Evolutionary conservation across 2,797 vertebrate species (phyloP), one percentile per base, ranked within the genome.

Genomic region (Halcyon chelicuti): DNA sequence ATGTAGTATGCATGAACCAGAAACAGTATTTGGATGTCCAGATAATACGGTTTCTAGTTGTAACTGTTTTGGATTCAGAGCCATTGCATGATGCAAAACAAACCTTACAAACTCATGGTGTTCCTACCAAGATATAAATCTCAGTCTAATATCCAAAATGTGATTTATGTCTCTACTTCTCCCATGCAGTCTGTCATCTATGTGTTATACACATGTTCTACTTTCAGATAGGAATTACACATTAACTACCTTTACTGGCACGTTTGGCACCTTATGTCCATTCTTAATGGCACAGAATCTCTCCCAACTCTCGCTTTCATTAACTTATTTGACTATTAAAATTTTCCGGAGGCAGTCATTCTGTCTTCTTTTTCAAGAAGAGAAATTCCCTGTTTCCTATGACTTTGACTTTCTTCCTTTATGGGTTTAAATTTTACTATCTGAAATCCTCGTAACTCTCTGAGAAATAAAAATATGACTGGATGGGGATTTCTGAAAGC

Each of bases 401-500:
- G 15, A 60, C 21, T 84, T 19, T 49, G 29, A 15, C 6, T 70
- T 78, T 66, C 14, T 75, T 88, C 22, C 18, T 65, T 76, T 72
- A 58, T 12, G 22, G 58, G 47, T 73, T 84, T 70, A 82, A 84
- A 75, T 52, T 86, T 52, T 66, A 57, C 39, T 54, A n/a, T 51
- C 23, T 60, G 61, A 91, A 92, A 79, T 71, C 79, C 33, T 47
- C 17, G 5, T 21, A 88, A 73, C 18, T 63, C 58, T 71, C 51
- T 23, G 23, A 35, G 31, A 95, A 93, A 93, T 61, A 91, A 92
- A 92, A 92, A 88, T 55, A 82, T 33, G 25, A 58, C 61, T 80
- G 19, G 29, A 65, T 94, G 37, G 68, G 72, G 40, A 96, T 93
- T 91, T 92, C 58, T 90, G 47, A 92, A 92, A 92, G 21, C 67